A percentile compares a stretch with the other conserved stretches of the same genome.
phyloP scores from a whole-genome alignment of 2,888 invertebrate genomes.

The Panorpa germanica region DNA sequence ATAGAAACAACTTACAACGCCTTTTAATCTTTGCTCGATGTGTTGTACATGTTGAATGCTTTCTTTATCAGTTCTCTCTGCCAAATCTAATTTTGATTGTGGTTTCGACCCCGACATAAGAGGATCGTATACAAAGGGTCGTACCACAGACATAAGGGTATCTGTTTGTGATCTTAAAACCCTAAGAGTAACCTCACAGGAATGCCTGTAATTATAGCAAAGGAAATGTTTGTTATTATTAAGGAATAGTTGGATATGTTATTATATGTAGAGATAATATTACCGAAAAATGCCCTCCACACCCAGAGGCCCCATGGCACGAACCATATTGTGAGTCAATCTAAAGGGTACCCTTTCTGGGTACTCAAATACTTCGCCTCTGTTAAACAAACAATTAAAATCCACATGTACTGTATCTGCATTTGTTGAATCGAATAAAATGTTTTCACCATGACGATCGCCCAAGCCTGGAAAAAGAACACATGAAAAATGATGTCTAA shows the following conservation, averaged over 20 bases:
- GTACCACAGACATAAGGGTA: conserved; percentile 76
- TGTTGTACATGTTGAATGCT: conserved; percentile 66
- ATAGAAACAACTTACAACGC: conserved; percentile 33
- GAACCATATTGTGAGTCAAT: conserved; percentile 90
- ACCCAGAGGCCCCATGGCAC: conserved; percentile 88
- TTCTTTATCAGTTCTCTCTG: conserved; percentile 39
- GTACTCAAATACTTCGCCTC: conserved; percentile 62
- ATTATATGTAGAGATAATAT: too few species aligned
- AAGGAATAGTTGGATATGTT: too few species aligned
- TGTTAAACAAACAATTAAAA: conserved; percentile 95
- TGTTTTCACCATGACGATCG: conserved; percentile 93
- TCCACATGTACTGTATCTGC: conserved; percentile 96
- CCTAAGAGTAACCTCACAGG: conserved; percentile 78
- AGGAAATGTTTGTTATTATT: too few species aligned
- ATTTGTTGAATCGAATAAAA: conserved; percentile 76
- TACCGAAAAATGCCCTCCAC: conserved; percentile 83
- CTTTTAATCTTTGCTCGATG: conserved; percentile 70
- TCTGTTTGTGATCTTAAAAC: conserved; percentile 71
- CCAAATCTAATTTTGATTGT: conserved; percentile 15
- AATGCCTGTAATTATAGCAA: too few species aligned
- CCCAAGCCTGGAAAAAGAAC: conserved; percentile 53
- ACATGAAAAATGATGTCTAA: too few species aligned
- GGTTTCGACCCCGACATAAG: conserved; percentile 51
- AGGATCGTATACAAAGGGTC: conserved; percentile 91
- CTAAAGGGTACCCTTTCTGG: conserved; percentile 85